Percentiles rank a stretch among this genome's conserved stretches.
Conservation (phyloP, 1,140 invertebrate species). For the Lepidurus apus region DNA sequence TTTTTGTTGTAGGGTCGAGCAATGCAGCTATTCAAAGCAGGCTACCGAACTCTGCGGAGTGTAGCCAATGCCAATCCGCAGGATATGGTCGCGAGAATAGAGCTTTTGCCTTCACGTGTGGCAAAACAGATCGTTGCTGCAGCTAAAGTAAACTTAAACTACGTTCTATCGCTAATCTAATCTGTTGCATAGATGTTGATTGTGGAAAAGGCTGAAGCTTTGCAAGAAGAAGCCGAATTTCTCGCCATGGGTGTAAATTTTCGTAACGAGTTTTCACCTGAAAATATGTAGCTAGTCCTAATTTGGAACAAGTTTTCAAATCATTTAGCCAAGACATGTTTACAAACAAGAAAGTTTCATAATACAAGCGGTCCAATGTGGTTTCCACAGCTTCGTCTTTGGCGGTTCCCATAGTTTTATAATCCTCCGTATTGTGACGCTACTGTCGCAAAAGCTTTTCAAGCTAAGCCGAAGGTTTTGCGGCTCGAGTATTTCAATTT, state of each 20-base stretch:
- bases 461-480: too few relatives aligned
- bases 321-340: not conserved
- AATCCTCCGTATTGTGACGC: too few relatives aligned
- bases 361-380: too few relatives aligned
- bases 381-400: too few relatives aligned
- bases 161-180: constrained; percentile 32
- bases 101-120: constrained; percentile 61
- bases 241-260: constrained; percentile 32
- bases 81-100: constrained; percentile 57
- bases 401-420: too few relatives aligned
- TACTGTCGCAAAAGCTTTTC: too few relatives aligned
- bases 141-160: constrained; percentile 61
- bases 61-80: constrained; percentile 64
- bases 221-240: constrained; percentile 70
- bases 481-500: too few relatives aligned
- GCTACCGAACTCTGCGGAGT: constrained; percentile 66
- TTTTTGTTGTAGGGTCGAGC: constrained; percentile 61
- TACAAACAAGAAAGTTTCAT: too few relatives aligned
- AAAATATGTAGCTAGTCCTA: not conserved
- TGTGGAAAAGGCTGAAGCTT: constrained; percentile 69
- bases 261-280: not conserved
- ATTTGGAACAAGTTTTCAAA: not conserved
- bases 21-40: constrained; percentile 71
- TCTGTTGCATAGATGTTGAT: constrained; percentile 60
- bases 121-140: constrained; percentile 73